Base-by-base conservation (phyloP, 2,113 vertebrate genomes). In the Neogobius melanostomus region DNA sequence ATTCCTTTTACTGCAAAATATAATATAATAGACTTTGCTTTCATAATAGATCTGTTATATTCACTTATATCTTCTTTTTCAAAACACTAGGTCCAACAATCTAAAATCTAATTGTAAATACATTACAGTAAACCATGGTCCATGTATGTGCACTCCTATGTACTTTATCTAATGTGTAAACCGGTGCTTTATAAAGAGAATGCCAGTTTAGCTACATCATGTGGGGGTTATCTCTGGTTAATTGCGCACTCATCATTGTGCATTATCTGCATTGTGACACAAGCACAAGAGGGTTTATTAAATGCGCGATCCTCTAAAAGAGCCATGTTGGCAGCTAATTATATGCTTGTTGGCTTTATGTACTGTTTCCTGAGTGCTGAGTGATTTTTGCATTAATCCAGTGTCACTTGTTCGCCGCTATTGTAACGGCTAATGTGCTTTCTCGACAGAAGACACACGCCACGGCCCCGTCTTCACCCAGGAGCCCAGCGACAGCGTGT, bases 381-480 rank as follows among this genome's bases (percentile, higher is more conserved):
- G 43, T 68, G 64, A 71, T 60, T 36, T 78, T 72, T 72, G 54
- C 60, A 74, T 79, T 82, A 69, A 77, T 71, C 78, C 16, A 69
- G 16, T 60, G 74, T 80, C 76, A 81, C 68, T 57, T 6, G 14
- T 68, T 76, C 45, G 16, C 17, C n/a, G 45, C 43, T 42, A 66
- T 11, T 53, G 62, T 59, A 73, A 59, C 70, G 51, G 64, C 66
- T 68, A 53, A 71, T 65, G 45, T 71, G 51, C 62, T 81, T 74
- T 59, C 44, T 65, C 68, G 5, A 2, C 91, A 96, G 95, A 91
- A 76, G 90, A 89, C 54, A 88, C 79, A n/a, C 87, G 90, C 17
- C 93, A 93, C 3, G 92, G 91, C 45, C 95, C 94, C 52, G 71
- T 94, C 87, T 97, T 97, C 84, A 94, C 91, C 56, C 94, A 95